A percentile compares a stretch with the other conserved stretches of the same genome.
Conservation (phyloP, 92 coral and sea anemone species). For the Isaurus tuberculatus region DNA sequence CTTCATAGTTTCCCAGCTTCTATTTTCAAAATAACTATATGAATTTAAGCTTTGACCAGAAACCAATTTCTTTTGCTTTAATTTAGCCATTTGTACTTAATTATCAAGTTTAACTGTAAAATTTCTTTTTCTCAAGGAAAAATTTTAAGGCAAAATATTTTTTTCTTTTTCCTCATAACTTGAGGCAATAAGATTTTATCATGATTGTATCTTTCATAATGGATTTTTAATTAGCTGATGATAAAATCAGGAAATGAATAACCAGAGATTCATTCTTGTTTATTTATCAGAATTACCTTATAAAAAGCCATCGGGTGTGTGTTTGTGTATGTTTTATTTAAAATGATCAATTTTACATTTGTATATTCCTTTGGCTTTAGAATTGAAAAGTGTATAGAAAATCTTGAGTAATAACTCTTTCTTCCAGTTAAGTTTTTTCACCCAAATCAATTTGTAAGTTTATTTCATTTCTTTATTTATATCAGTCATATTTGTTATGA, state of each 20-base stretch:
- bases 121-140: not conserved
- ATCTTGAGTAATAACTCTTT: not conserved
- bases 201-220: not conserved
- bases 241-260: slow-evolving; percentile 23
- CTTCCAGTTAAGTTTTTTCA: not conserved
- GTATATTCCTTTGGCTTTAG: not conserved
- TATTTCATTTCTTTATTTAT: not conserved
- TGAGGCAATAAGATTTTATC: not conserved
- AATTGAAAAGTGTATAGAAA: not conserved
- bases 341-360: not conserved
- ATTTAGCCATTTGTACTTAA: no score
- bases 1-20: no score
- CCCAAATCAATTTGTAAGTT: not conserved
- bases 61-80: not conserved
- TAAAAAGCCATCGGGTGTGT: not conserved
- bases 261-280: not conserved
- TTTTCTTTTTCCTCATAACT: not conserved
- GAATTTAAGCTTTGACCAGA: not conserved
- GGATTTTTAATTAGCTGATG: slow-evolving; percentile 25
- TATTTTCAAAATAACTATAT: no score
- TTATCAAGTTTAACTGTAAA: not conserved
- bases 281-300: not conserved
- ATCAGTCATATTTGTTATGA: no score
- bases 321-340: not conserved
- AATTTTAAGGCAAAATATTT: not conserved